phyloP scores from a whole-genome alignment of 1,140 invertebrate genomes.

The Mactra quadrangularis region DNA sequence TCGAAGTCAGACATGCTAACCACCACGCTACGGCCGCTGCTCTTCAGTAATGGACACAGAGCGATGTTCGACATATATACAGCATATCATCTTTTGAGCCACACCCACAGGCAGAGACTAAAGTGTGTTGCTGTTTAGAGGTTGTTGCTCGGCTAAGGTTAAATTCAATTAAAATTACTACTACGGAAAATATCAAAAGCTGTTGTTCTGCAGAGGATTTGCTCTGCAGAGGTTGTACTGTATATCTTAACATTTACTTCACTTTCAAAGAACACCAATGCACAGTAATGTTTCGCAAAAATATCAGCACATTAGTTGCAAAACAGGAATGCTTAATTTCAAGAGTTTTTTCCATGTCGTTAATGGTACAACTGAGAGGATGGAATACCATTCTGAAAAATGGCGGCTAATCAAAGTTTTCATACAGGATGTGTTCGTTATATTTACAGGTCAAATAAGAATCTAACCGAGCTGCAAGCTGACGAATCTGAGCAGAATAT shows the following conservation, averaged over 20 bases:
- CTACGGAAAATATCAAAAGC: too few relatives aligned
- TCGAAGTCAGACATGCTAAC: too few relatives aligned
- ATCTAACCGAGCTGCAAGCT: not conserved
- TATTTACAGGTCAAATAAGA: constrained; percentile 12
- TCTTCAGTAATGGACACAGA: too few relatives aligned
- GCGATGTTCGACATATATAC: too few relatives aligned
- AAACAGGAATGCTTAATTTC: not conserved
- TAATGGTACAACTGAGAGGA: not conserved
- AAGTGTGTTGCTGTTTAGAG: too few relatives aligned
- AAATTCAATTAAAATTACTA: too few relatives aligned
- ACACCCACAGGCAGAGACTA: too few relatives aligned
- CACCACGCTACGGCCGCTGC: not conserved
- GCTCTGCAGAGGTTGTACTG: too few relatives aligned
- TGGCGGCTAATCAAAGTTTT: not conserved
- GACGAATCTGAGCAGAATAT: not conserved
- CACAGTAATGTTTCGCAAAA: not conserved
- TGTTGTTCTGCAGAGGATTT: too few relatives aligned
- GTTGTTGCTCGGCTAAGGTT: too few relatives aligned
- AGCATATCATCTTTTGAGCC: too few relatives aligned
- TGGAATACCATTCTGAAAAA: not conserved
- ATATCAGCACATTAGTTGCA: not conserved
- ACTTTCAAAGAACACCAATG: not conserved
- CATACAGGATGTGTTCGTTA: not conserved
- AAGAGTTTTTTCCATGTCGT: not conserved
- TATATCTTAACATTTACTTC: too few relatives aligned